Base-by-base conservation (phyloP, 1,140 invertebrate genomes). In the Papilio aristodemus region DNA sequence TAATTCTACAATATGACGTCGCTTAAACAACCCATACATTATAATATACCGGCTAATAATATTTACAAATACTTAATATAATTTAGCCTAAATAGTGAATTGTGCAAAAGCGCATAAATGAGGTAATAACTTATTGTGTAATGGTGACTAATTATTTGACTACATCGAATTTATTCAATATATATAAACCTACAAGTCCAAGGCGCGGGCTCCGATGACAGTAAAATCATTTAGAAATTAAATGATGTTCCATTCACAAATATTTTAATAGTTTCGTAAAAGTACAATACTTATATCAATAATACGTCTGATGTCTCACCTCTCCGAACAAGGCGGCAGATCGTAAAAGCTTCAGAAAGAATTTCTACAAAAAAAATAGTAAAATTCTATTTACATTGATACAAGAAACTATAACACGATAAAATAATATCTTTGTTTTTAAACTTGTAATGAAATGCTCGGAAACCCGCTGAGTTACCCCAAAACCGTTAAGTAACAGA, bases 131-230 rank as follows among this genome's bases (percentile, higher is more conserved):
- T 90, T 89, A 89, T 79, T 76, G 77, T 80, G 85, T 86, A 83
- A 84, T 90, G 85, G 87, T 89, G 88, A 88, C 88, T 87, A 84
- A 79, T 87, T 88, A 85, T n/a, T 80, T 89, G 87, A 90, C 86
- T 89, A 85, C 76, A 82, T 77, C 72, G 71, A 79, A 79, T 72
- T 73, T 73, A 80, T 76, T 79, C 73, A 74, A 71, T 73, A 74
- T 68, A 72, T 62, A 72, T 72, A 69, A 64, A 74, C 75, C 46
- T 71, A 72, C 72, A 74, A 54, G 22, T 54, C 22, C 11, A 54
- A 54, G 10, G 10, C 46, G 19, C 46, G 19, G 46, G 46, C 8
- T 10, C 46, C 46, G 19, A 4, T 25, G 8, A 13, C 10, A 11
- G 9, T 32, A 6, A 32, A n/a, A n/a, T n/a, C n/a, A n/a, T n/a